Conservation (phyloP, 2,113 vertebrate genomes). For the Cettia cetti region DNA sequence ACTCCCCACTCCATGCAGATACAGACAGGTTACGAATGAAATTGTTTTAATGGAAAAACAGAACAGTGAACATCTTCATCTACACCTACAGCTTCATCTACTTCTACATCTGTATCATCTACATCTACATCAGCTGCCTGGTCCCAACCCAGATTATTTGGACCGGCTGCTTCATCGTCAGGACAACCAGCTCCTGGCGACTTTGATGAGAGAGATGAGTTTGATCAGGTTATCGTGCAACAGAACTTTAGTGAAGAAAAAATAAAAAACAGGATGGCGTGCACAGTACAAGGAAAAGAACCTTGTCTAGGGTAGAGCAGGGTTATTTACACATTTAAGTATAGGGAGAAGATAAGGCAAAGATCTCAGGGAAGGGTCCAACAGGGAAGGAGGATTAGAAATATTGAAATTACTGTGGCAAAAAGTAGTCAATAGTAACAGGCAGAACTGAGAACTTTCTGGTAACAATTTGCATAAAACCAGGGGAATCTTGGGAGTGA, state of each 20-base stretch:
- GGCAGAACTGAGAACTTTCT: background rate
- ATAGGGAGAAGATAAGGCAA: background rate
- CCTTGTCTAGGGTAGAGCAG: background rate
- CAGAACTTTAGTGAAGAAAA: background rate
- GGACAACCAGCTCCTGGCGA: background rate
- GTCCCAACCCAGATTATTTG: background rate
- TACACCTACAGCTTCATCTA: too few relatives aligned
- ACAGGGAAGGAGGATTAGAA: background rate
- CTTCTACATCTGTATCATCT: too few relatives aligned
- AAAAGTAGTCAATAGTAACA: background rate
- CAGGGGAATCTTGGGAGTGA: background rate
- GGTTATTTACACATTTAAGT: background rate
- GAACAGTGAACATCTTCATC: background rate
- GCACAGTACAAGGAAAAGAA: background rate
- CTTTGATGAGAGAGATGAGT: background rate
- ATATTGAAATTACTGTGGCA: background rate
- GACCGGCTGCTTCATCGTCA: background rate
- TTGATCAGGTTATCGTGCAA: background rate
- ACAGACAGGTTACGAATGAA: background rate
- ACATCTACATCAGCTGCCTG: background rate
- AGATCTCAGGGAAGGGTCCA: background rate
- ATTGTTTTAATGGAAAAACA: background rate
- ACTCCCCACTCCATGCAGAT: background rate
- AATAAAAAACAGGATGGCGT: background rate
- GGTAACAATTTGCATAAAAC: background rate